These are phyloP conservation scores for Stenchaetothrips biformis DNA, from an alignment of 2,888 invertebrate species.

Conservation along the genomic window DNA sequence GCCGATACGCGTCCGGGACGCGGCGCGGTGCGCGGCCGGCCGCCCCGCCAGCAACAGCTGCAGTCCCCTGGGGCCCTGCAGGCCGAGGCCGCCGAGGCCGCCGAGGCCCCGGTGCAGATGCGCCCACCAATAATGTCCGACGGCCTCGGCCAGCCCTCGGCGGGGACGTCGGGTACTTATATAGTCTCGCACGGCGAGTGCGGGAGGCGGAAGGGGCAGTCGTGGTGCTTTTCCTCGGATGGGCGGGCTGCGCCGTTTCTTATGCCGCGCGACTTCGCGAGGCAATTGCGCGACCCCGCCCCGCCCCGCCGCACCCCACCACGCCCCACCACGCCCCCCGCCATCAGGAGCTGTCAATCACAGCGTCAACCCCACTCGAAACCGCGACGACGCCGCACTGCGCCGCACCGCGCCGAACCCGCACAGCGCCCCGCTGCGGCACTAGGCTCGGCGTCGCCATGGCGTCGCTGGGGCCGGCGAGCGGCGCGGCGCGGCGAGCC, in stretches of 20 bases:
- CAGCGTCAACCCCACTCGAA: no score
- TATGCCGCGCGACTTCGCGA: no score
- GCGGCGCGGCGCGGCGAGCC: background rate
- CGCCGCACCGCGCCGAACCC: background rate
- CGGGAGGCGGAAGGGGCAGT: no score
- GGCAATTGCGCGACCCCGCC: background rate
- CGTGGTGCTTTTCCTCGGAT: no score
- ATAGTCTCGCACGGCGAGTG: no score
- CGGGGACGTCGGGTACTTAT: background rate
- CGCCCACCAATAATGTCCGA: background rate
- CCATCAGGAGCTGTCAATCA: no score
- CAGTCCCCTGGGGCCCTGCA: background rate
- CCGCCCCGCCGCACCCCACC: background rate
- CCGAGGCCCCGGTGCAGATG: background rate
- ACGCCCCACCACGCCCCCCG: background rate
- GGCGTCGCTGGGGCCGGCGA: background rate
- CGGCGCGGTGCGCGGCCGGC: background rate
- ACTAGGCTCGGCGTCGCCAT: background rate
- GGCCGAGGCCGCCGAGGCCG: background rate
- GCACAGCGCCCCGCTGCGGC: background rate
- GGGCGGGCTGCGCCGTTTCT: no score
- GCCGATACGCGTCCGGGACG: background rate
- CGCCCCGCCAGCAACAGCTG: constrained; percentile 13
- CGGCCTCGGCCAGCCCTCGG: background rate
- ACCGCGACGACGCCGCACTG: no score